Conservation (phyloP, 1,140 invertebrate genomes). For the Aphelinus certus region DNA sequence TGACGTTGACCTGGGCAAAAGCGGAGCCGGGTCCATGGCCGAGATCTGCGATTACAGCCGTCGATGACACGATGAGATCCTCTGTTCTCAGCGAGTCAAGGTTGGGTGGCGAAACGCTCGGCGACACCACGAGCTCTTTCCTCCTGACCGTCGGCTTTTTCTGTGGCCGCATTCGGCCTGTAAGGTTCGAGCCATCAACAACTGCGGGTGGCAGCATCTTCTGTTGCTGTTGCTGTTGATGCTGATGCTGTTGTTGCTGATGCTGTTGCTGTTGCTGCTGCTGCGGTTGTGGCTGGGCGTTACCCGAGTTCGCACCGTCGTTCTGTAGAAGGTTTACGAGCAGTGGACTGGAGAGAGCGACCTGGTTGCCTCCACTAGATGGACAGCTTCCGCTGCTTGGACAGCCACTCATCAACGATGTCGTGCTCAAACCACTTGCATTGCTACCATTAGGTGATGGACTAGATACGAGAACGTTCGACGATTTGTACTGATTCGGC, state of each 20-base stretch:
- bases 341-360: slow-evolving; percentile 86
- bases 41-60: slow-evolving; percentile 47
- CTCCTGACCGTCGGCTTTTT: slow-evolving; percentile 62
- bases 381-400: slow-evolving; percentile 44
- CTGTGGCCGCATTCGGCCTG: slow-evolving; percentile 62
- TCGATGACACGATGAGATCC: slow-evolving; percentile 54
- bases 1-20: slow-evolving; percentile 59
- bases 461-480: slow-evolving; percentile 56
- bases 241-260: slow-evolving; percentile 50
- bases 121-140: slow-evolving; percentile 56
- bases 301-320: slow-evolving; percentile 70
- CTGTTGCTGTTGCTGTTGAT: slow-evolving; percentile 37
- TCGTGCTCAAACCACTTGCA: slow-evolving; percentile 45
- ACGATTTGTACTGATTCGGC: slow-evolving; percentile 55
- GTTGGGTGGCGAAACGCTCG: slow-evolving; percentile 53
- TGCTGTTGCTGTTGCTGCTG: slow-evolving; percentile 26
- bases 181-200: slow-evolving; percentile 56
- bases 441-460: slow-evolving; percentile 53
- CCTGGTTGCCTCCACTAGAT: slow-evolving; percentile 62
- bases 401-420: slow-evolving; percentile 45
- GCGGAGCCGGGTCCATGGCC: slow-evolving; percentile 54
- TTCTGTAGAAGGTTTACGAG: slow-evolving; percentile 92
- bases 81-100: slow-evolving; percentile 59
- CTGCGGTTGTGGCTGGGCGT: slow-evolving; percentile 51
- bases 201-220: slow-evolving; percentile 67